A percentile compares a stretch with the other conserved stretches of the same genome.
These are phyloP conservation scores for Ellobium chinense DNA, from an alignment of 2,888 invertebrate genomes.

Conservation along the genomic window DNA sequence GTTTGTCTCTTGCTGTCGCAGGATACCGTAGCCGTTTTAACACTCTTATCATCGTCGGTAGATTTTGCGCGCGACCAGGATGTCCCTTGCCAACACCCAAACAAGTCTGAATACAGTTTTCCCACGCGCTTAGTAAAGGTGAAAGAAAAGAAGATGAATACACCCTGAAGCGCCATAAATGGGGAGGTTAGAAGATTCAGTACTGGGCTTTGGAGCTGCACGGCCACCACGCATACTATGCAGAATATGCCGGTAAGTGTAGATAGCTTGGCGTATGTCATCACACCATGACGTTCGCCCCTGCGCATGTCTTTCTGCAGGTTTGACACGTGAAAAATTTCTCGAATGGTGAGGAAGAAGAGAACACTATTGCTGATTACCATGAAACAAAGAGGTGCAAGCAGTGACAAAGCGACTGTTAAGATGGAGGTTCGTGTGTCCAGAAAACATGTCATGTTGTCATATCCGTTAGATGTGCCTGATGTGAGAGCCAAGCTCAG, in stretches of 20 bases:
- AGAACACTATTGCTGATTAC: constrained; percentile 46
- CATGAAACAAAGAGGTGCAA: constrained; percentile 45
- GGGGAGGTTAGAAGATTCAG: constrained; percentile 20
- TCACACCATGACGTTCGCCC: constrained; percentile 6
- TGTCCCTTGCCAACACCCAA: neutral
- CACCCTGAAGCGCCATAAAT: constrained; percentile 51
- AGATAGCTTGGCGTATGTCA: constrained; percentile 53
- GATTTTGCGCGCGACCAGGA: too few relatives aligned
- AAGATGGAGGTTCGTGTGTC: constrained; percentile 17
- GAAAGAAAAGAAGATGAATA: constrained; percentile 55
- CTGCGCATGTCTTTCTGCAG: neutral
- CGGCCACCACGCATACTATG: constrained; percentile 46
- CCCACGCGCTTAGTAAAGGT: constrained; percentile 49
- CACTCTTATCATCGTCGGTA: too few relatives aligned
- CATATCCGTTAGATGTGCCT: constrained; percentile 47
- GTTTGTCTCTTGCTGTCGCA: too few relatives aligned
- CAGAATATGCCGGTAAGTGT: constrained; percentile 54
- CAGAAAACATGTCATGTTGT: constrained; percentile 27
- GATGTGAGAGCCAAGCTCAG: constrained; percentile 39
- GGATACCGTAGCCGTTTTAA: too few relatives aligned
- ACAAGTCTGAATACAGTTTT: constrained; percentile 36
- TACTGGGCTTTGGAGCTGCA: neutral
- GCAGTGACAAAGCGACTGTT: neutral
- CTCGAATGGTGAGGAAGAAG: constrained; percentile 49
- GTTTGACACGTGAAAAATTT: constrained; percentile 44